phyloP scores from a whole-genome alignment of 2,113 vertebrate genomes.

The Uria lomvia region DNA sequence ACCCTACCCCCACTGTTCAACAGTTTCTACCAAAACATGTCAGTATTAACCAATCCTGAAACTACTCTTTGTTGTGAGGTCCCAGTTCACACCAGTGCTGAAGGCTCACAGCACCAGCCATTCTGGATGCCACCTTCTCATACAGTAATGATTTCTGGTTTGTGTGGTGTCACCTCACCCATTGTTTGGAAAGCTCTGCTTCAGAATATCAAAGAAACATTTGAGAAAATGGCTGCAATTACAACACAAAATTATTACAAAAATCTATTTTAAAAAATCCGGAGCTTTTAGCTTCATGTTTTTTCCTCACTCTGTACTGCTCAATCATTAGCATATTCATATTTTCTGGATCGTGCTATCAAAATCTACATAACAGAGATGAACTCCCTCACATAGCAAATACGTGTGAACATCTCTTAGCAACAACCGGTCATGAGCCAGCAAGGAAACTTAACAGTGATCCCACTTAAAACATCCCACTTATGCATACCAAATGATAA shows the following conservation, averaged over 20 bases:
- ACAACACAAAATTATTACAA: neutral
- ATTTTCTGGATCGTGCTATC: constrained; percentile 53
- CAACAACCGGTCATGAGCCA: constrained; percentile 64
- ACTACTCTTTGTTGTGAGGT: neutral
- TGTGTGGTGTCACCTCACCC: neutral
- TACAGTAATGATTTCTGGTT: neutral
- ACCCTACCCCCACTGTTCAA: neutral
- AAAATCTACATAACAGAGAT: constrained; percentile 63
- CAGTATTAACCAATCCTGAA: neutral
- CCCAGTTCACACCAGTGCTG: neutral
- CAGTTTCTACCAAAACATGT: neutral
- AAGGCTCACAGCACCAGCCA: neutral
- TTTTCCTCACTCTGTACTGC: neutral
- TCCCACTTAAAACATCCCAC: constrained; percentile 69
- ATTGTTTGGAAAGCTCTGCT: neutral
- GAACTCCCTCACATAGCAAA: constrained; percentile 62
- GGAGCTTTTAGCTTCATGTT: neutral
- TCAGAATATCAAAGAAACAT: neutral
- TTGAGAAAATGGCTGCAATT: neutral
- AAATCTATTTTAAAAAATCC: neutral
- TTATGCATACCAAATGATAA: constrained; percentile 64
- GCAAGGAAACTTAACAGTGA: constrained; percentile 55
- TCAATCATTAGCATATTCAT: constrained; percentile 61
- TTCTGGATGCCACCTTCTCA: neutral
- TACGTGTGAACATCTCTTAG: constrained; percentile 71